Percentiles rank a stretch among this genome's conserved stretches.
Evolutionary conservation across 2,797 vertebrate species (phyloP).

Genomic region (Cirrhinus mrigala): DNA sequence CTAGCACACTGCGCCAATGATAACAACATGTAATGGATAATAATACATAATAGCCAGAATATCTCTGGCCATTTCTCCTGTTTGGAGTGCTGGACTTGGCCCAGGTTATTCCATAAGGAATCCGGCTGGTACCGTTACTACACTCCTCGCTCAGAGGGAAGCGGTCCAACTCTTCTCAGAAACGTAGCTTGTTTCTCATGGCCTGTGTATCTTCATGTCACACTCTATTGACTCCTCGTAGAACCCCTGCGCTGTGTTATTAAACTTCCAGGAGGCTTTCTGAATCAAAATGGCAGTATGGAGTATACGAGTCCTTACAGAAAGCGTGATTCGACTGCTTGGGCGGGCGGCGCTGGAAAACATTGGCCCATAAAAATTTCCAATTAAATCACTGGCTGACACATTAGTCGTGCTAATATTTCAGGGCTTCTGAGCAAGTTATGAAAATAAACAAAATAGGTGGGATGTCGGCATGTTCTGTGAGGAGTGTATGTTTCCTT

Average conservation of each 20-base stretch:
- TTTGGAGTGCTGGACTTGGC: slow-evolving; percentile 61
- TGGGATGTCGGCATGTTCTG: slow-evolving; percentile 37
- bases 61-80: slow-evolving; percentile 69
- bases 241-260: slow-evolving; percentile 20
- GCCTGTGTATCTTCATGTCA: slow-evolving; percentile 35
- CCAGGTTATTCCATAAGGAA: slow-evolving; percentile 53
- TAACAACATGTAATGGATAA: slow-evolving; percentile 70
- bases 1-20: slow-evolving; percentile 65
- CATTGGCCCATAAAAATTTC: slow-evolving; percentile 61
- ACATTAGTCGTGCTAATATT: slow-evolving; percentile 53
- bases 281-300: slow-evolving; percentile 42
- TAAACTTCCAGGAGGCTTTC: slow-evolving; percentile 47
- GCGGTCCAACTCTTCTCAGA: slow-evolving; percentile 29
- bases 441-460: slow-evolving; percentile 50
- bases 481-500: slow-evolving; percentile 61
- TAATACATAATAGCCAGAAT: slow-evolving; percentile 67
- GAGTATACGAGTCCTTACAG: slow-evolving; percentile 32
- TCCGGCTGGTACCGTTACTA: slow-evolving; percentile 39
- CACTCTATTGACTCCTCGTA: slow-evolving; percentile 40
- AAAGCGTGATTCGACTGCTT: slow-evolving; percentile 59
- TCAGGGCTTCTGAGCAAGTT: slow-evolving; percentile 43
- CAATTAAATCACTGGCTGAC: slow-evolving; percentile 66
- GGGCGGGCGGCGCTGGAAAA: slow-evolving; percentile 57
- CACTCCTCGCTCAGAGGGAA: slow-evolving; percentile 25
- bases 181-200: slow-evolving; percentile 37